Base-by-base conservation (phyloP, 1,140 invertebrate species). In the Drosophila orena region DNA sequence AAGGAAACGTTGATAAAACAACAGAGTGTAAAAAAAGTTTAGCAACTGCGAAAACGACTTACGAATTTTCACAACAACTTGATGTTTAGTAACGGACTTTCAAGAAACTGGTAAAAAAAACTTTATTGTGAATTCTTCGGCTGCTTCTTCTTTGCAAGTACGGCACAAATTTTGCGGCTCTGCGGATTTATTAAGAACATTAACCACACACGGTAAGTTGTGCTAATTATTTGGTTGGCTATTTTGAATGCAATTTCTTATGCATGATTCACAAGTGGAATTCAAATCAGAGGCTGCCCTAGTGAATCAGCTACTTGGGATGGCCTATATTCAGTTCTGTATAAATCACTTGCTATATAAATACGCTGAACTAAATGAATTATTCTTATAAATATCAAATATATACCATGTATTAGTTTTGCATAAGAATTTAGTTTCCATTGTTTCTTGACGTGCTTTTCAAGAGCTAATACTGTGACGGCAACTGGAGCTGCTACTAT, bases 51-150 rank as follows among this genome's bases (percentile, higher is more conserved):
- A 65, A 81, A 80, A 59, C 72, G 43, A 80, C 77, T 62, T 58
- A 80, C 56, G 66, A 77, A 84, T 85, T 84, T 84, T 80, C 77
- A 80, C 77, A 84, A 84, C 60, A 77, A 65, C 61, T 79, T 84
- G 57, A 76, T 64, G 65, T 68, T 79, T 62, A 71, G 60, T 77
- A 84, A 85, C 80, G 81, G 66, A 84, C 77, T 84, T 84, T 65
- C 46, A 44, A 46, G 47, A 53, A 70, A 79, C 75, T 79, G 57
- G 52, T 66, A 66, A 78, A 60, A 65, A 73, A 60, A 70, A 74
- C 49, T 69, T 75, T 62, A 76, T 60, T 59, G 76, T 70, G 53
- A 50, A 66, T 69, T 83, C 50, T 79, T 71, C 30, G 20, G 58
- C 49, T 52, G 64, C 47, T 75, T 52, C 47, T 46, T 58, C 50